Evolutionary conservation across 2,888 invertebrate species (phyloP).

Genomic region (Copidosoma aretas): DNA sequence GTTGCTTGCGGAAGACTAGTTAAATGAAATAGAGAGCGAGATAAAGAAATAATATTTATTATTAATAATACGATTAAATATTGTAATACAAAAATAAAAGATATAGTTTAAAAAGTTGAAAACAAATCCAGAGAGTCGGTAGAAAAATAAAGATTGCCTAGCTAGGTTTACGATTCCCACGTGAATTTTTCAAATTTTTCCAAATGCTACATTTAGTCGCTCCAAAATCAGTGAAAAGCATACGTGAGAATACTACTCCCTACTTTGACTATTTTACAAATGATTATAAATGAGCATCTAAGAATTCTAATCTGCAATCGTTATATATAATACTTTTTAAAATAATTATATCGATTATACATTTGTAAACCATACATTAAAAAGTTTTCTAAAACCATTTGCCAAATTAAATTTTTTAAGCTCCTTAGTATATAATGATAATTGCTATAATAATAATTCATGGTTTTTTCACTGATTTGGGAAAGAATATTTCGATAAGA

Average conservation of each 20-base stretch:
- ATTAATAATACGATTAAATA: conserved; percentile 16
- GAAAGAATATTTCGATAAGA: conserved; percentile 25
- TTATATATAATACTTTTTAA: too few relatives aligned
- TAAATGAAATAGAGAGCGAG: too few relatives aligned
- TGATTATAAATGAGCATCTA: conserved; percentile 22
- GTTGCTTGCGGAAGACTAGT: conserved; percentile 25
- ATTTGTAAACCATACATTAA: conserved; percentile 33
- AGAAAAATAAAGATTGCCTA: conserved; percentile 47
- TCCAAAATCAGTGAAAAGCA: conserved; percentile 37
- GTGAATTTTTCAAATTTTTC: conserved; percentile 39
- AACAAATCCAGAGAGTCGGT: conserved; percentile 42
- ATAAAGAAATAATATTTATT: conserved; percentile 24
- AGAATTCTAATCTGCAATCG: conserved; percentile 32
- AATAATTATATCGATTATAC: conserved; percentile 8
- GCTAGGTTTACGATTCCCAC: conserved; percentile 44
- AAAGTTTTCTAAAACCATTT: conserved; percentile 34
- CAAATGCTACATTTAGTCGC: conserved; percentile 34
- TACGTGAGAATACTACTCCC: conserved; percentile 28
- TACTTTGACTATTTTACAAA: conserved; percentile 36
- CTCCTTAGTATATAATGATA: conserved; percentile 14
- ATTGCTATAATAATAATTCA: conserved; percentile 23
- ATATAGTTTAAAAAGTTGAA: conserved; percentile 31
- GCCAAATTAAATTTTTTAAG: conserved; percentile 30
- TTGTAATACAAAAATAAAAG: conserved; percentile 30
- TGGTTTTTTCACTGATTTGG: conserved; percentile 37